Percentiles rank a stretch among this genome's conserved stretches.
phyloP scores from a whole-genome alignment of 1,140 invertebrate genomes.

The Atta colombica region DNA sequence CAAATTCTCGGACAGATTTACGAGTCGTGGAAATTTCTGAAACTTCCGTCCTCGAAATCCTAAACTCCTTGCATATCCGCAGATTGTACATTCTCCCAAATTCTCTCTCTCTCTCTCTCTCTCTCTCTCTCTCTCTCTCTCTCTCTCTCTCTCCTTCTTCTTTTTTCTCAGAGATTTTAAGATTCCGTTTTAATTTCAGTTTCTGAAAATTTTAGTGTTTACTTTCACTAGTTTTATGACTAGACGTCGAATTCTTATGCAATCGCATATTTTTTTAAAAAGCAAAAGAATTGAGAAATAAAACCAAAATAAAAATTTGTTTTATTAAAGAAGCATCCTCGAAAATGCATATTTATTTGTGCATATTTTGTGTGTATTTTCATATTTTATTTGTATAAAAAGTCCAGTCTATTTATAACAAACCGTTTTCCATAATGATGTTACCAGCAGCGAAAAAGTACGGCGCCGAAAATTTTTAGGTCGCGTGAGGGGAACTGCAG shows the following conservation, averaged over 20 bases:
- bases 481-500: constrained; percentile 30
- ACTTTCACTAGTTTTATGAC: neutral
- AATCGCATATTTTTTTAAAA: too few relatives aligned
- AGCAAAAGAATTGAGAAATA: too few relatives aligned
- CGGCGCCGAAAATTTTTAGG: constrained; percentile 57
- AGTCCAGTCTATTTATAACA: too few relatives aligned
- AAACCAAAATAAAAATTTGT: too few relatives aligned
- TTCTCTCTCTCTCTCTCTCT: neutral
- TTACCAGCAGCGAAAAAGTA: neutral
- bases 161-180: neutral
- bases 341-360: too few relatives aligned
- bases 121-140: neutral
- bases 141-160: neutral
- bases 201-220: constrained; percentile 9
- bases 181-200: neutral
- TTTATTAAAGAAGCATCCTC: too few relatives aligned
- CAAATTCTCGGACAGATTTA: constrained; percentile 18
- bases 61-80: neutral
- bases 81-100: neutral
- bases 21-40: neutral
- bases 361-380: too few relatives aligned
- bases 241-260: too few relatives aligned
- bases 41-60: neutral
- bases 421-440: neutral
- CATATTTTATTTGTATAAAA: too few relatives aligned